These are phyloP conservation scores for Syngnathus rostellatus DNA, from an alignment of 2,797 vertebrate species.

Conservation along the genomic window DNA sequence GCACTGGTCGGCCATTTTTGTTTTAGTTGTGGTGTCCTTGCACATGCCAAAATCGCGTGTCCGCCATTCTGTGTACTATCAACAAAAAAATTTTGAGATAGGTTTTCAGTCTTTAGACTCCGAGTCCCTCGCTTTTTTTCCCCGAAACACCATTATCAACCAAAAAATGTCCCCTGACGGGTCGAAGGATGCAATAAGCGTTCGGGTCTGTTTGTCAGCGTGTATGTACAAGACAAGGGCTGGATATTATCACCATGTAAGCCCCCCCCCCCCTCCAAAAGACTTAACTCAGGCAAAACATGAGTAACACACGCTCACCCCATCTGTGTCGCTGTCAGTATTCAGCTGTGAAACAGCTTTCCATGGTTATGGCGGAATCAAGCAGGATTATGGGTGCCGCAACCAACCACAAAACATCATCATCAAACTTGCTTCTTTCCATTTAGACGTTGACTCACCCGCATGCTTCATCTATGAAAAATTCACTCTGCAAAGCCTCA, in stretches of 20 bases:
- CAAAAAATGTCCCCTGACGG: background rate
- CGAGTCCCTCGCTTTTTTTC: background rate
- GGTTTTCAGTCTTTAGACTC: background rate
- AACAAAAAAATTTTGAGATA: background rate
- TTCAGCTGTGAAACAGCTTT: conserved; percentile 27
- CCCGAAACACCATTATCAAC: background rate
- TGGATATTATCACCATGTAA: conserved; percentile 5
- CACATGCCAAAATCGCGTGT: background rate
- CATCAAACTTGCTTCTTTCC: conserved; percentile 23
- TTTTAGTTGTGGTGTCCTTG: background rate
- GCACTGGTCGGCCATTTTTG: background rate
- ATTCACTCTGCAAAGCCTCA: background rate
- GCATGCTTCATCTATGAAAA: background rate
- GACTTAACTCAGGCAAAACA: conserved; percentile 2
- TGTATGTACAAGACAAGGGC: background rate
- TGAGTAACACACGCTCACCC: background rate
- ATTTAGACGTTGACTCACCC: conserved; percentile 8
- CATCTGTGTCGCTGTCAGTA: conserved; percentile 15
- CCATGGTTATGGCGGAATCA: conserved; percentile 28
- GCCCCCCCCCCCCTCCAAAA: background rate
- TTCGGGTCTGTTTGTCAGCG: background rate
- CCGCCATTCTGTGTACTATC: background rate
- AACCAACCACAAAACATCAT: conserved; percentile 35
- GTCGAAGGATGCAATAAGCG: background rate
- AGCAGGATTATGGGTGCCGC: conserved; percentile 38